A percentile compares a stretch with the other conserved stretches of the same genome.
phyloP scores from a whole-genome alignment of 2,797 vertebrate genomes.

The Platyrinchus mystaceus region DNA sequence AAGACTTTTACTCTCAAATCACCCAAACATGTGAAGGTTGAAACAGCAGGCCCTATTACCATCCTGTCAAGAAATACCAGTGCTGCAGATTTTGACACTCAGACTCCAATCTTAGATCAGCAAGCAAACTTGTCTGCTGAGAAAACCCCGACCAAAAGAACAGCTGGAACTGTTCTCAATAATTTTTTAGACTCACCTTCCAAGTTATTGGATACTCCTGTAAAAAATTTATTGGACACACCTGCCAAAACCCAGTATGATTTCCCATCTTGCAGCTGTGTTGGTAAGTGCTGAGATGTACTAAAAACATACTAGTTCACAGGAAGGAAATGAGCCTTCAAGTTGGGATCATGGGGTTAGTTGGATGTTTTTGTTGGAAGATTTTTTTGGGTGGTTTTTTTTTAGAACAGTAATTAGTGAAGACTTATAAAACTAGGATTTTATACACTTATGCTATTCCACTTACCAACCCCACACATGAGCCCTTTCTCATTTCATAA shows the following conservation, averaged over 20 bases:
- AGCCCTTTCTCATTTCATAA: not conserved
- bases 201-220: conserved; percentile 90
- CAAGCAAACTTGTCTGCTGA: conserved; percentile 77
- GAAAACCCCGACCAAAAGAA: conserved; percentile 88
- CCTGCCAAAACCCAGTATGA: conserved; percentile 97
- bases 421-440: conserved; percentile 18
- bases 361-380: not conserved
- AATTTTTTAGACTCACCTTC: conserved; percentile 93
- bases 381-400: not conserved
- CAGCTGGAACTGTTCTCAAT: conserved; percentile 86
- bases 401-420: conserved; percentile 13
- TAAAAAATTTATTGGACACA: conserved; percentile 94
- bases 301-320: conserved; percentile 3
- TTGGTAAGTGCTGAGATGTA: conserved; percentile 84
- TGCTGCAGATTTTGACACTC: conserved; percentile 74
- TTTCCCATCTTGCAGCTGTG: conserved; percentile 95
- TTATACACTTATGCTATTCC: not conserved
- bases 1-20: conserved; percentile 86
- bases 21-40: conserved; percentile 89
- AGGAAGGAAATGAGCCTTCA: conserved; percentile 47
- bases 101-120: conserved; percentile 64
- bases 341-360: not conserved
- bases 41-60: conserved; percentile 88
- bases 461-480: not conserved
- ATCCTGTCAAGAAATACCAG: conserved; percentile 84